Percentiles rank a stretch among this genome's conserved stretches.
Evolutionary conservation across 1,140 invertebrate species (phyloP).

Genomic region (Ceratoteleas bidentatus): DNA sequence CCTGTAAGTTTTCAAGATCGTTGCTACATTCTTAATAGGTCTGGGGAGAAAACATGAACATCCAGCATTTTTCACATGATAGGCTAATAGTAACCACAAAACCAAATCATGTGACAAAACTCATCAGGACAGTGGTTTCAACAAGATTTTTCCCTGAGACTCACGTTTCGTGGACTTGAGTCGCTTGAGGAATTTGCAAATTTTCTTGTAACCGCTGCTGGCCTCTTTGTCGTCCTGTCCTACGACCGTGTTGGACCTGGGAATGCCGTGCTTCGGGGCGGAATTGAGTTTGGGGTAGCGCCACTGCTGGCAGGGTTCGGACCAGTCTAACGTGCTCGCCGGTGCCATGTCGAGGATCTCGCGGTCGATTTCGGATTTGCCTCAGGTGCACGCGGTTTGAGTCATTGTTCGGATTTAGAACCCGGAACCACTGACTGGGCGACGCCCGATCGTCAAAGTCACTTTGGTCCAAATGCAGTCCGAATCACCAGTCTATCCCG

Average conservation of each 20-base stretch:
- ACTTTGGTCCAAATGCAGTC: background rate
- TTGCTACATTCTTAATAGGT: too few species aligned
- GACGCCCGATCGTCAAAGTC: background rate
- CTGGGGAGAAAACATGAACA: too few species aligned
- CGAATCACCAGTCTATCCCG: background rate
- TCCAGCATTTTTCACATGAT: too few species aligned
- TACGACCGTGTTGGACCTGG: slow-evolving; percentile 69
- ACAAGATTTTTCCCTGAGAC: too few species aligned
- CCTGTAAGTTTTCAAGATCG: too few species aligned
- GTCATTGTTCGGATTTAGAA: background rate
- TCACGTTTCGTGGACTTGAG: slow-evolving; percentile 76
- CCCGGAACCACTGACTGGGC: background rate
- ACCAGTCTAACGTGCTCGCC: slow-evolving; percentile 74
- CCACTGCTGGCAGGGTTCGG: slow-evolving; percentile 77
- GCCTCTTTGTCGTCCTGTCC: slow-evolving; percentile 72
- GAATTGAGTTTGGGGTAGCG: slow-evolving; percentile 74
- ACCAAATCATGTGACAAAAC: too few species aligned
- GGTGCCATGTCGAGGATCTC: slow-evolving; percentile 71
- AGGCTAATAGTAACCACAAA: too few species aligned
- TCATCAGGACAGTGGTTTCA: too few species aligned
- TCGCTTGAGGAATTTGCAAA: slow-evolving; percentile 76
- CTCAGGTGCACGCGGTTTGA: background rate
- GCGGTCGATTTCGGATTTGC: background rate
- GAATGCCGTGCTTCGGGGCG: slow-evolving; percentile 55
- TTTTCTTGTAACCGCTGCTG: slow-evolving; percentile 76